These are phyloP conservation scores for Hemitrygon akajei DNA, from an alignment of 2,797 vertebrate species.

Conservation along the genomic window DNA sequence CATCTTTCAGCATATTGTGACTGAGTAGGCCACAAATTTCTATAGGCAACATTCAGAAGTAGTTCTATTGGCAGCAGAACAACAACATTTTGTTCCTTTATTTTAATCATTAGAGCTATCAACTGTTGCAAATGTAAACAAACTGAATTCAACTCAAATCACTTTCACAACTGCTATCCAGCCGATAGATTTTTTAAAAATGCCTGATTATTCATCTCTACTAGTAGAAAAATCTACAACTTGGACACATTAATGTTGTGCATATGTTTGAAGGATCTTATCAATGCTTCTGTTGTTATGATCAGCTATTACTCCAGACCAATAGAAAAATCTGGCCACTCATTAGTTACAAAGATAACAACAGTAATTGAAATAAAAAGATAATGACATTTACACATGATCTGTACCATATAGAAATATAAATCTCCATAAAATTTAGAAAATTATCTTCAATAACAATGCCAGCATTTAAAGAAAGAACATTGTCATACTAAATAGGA, in stretches of 20 bases:
- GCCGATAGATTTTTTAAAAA: neutral
- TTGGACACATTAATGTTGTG: neutral
- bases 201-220: neutral
- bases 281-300: neutral
- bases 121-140: neutral
- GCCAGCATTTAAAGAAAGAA: neutral
- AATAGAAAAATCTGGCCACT: neutral
- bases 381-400: neutral
- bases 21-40: neutral
- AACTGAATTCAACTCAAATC: neutral
- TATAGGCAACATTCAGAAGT: neutral
- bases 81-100: neutral
- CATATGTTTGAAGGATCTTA: neutral
- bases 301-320: neutral
- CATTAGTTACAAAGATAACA: neutral
- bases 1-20: neutral
- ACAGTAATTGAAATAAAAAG: neutral
- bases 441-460: neutral
- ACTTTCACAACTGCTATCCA: neutral
- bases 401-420: neutral
- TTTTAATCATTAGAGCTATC: neutral
- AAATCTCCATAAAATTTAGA: neutral
- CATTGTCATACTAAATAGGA: neutral
- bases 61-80: neutral
- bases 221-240: neutral